Conservation (phyloP, 2,797 vertebrate genomes). For the Amniataba percoides region DNA sequence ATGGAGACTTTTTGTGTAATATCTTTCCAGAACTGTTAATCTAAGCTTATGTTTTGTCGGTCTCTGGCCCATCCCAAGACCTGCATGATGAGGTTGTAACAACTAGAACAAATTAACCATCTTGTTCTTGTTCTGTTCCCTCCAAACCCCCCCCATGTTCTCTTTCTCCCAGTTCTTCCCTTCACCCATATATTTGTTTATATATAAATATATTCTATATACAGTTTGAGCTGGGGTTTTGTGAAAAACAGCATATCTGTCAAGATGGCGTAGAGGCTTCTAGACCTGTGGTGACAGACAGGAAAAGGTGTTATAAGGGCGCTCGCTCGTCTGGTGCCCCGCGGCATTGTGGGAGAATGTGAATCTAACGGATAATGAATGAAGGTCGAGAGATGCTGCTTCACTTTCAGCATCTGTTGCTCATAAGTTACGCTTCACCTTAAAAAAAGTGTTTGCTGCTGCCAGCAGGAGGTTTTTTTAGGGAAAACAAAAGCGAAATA, state of each 20-base stretch:
- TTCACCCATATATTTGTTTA: constrained; percentile 76
- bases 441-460: constrained; percentile 68
- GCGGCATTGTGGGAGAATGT: constrained; percentile 88
- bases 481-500: constrained; percentile 88
- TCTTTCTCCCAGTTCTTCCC: constrained; percentile 46
- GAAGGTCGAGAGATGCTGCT: constrained; percentile 86
- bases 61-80: constrained; percentile 88
- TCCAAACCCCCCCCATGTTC: constrained; percentile 80
- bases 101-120: constrained; percentile 87
- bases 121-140: constrained; percentile 86
- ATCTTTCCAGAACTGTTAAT: constrained; percentile 91
- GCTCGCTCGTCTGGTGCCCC: constrained; percentile 67
- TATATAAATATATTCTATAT: constrained; percentile 80
- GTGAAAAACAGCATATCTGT: constrained; percentile 83
- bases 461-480: constrained; percentile 56
- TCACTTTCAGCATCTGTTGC: constrained; percentile 64
- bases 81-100: constrained; percentile 94
- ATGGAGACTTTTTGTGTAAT: constrained; percentile 97
- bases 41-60: constrained; percentile 88
- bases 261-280: constrained; percentile 84
- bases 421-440: constrained; percentile 67
- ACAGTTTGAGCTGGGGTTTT: constrained; percentile 85
- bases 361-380: constrained; percentile 78
- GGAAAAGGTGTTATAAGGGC: constrained; percentile 80
- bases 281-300: constrained; percentile 82